Conservation (phyloP, 2,113 vertebrate genomes). For the Dicerorhinus sumatrensis region DNA sequence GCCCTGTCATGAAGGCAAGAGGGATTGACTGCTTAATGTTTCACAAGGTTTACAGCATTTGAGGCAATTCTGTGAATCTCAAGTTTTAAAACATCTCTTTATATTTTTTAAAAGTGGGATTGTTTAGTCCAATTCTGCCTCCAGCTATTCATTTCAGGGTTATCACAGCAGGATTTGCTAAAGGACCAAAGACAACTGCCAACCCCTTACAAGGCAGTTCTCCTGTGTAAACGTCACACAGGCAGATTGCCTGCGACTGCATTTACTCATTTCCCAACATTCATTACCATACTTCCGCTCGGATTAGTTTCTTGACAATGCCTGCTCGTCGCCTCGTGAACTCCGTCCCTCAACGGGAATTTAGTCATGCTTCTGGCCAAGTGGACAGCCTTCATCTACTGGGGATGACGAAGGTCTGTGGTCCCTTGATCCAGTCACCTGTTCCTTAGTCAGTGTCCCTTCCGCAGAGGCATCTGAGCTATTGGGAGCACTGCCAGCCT, state of each 20-base stretch:
- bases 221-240: not conserved
- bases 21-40: not conserved
- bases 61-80: conserved; percentile 20
- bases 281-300: not conserved
- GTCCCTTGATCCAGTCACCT: not conserved
- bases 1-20: not conserved
- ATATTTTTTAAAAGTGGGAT: conserved; percentile 41
- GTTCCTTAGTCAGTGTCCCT: not conserved
- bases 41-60: not conserved
- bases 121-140: not conserved
- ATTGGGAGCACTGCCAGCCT: not conserved
- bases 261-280: conserved; percentile 2
- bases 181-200: conserved; percentile 24
- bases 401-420: not conserved
- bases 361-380: not conserved
- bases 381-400: not conserved
- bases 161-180: not conserved
- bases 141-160: conserved; percentile 6
- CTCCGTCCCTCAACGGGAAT: not conserved
- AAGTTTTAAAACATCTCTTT: conserved; percentile 30
- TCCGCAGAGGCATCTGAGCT: not conserved
- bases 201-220: conserved; percentile 37
- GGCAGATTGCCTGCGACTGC: not conserved
- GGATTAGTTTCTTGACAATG: conserved; percentile 1
- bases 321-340: not conserved